phyloP scores from a whole-genome alignment of 2,797 vertebrate species.

The Siniperca undulata region DNA sequence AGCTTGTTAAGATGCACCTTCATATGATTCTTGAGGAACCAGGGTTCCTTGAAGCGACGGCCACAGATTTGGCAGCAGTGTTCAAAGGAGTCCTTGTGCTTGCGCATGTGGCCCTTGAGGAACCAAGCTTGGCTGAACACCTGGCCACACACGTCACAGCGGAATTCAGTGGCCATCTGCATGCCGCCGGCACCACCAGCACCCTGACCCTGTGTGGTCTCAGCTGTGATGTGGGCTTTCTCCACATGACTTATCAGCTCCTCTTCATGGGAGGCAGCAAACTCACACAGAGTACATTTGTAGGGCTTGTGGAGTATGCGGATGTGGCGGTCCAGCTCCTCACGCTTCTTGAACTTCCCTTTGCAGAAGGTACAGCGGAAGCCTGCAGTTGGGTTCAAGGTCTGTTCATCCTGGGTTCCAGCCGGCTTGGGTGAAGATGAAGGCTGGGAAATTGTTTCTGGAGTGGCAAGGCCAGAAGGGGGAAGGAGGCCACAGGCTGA shows the following conservation, averaged over 20 bases:
- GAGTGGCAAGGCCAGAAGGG: slow-evolving; percentile 87
- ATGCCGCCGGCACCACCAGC: slow-evolving; percentile 84
- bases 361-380: slow-evolving; percentile 99
- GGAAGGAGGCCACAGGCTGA: slow-evolving; percentile 90
- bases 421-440: slow-evolving; percentile 93
- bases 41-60: slow-evolving; percentile 98
- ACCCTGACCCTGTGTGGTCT: slow-evolving; percentile 93
- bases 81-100: slow-evolving; percentile 99
- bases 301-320: slow-evolving; percentile 99
- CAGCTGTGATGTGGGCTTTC: slow-evolving; percentile 97
- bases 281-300: slow-evolving; percentile 98
- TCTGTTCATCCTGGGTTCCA: slow-evolving; percentile 90
- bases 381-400: slow-evolving; percentile 88
- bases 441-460: slow-evolving; percentile 89
- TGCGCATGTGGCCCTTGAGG: slow-evolving; percentile 99
- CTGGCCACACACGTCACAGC: slow-evolving; percentile 97
- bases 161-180: slow-evolving; percentile 93
- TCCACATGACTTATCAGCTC: slow-evolving; percentile 98
- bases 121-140: slow-evolving; percentile 99
- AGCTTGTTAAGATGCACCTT: slow-evolving; percentile 99
- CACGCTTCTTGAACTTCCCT: slow-evolving; percentile 98
- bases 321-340: slow-evolving; percentile 97
- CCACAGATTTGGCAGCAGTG: slow-evolving; percentile 99
- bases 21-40: slow-evolving; percentile 99
- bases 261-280: slow-evolving; percentile 96